These are phyloP conservation scores for Arrhamphus sclerolepis DNA, from an alignment of 2,797 vertebrate genomes.

Conservation along the genomic window DNA sequence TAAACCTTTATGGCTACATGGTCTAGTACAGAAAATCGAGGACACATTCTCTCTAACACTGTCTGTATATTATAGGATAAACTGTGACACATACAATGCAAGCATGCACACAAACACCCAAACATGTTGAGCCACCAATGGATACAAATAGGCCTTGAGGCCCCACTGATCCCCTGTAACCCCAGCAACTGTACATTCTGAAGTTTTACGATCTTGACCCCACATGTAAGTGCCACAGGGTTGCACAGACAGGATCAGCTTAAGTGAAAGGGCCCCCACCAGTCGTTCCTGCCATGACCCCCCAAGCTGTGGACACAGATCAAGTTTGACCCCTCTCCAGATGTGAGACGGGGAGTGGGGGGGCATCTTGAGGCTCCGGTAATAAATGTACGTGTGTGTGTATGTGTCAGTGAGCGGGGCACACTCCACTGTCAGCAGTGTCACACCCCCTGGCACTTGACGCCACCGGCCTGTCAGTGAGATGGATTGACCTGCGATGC, in stretches of 20 bases:
- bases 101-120: slow-evolving; percentile 49
- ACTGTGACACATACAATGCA: slow-evolving; percentile 31
- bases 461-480: slow-evolving; percentile 79
- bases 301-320: slow-evolving; percentile 68
- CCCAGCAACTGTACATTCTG: slow-evolving; percentile 77
- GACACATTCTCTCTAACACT: slow-evolving; percentile 3
- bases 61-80: slow-evolving; percentile 5
- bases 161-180: slow-evolving; percentile 45
- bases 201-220: slow-evolving; percentile 77
- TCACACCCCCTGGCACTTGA: slow-evolving; percentile 77
- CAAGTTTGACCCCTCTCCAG: slow-evolving; percentile 72
- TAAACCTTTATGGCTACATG: not conserved
- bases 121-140: slow-evolving; percentile 42
- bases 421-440: slow-evolving; percentile 74
- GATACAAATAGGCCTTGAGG: slow-evolving; percentile 65
- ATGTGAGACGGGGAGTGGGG: slow-evolving; percentile 65
- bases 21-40: not conserved
- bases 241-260: slow-evolving; percentile 63
- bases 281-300: slow-evolving; percentile 63
- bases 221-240: slow-evolving; percentile 66
- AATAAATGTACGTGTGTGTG: slow-evolving; percentile 37
- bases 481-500: slow-evolving; percentile 74
- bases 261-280: slow-evolving; percentile 71
- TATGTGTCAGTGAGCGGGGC: slow-evolving; percentile 50
- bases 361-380: slow-evolving; percentile 41